These are phyloP conservation scores for Nothura maculosa DNA, from an alignment of 2,797 vertebrate species.

Conservation along the genomic window DNA sequence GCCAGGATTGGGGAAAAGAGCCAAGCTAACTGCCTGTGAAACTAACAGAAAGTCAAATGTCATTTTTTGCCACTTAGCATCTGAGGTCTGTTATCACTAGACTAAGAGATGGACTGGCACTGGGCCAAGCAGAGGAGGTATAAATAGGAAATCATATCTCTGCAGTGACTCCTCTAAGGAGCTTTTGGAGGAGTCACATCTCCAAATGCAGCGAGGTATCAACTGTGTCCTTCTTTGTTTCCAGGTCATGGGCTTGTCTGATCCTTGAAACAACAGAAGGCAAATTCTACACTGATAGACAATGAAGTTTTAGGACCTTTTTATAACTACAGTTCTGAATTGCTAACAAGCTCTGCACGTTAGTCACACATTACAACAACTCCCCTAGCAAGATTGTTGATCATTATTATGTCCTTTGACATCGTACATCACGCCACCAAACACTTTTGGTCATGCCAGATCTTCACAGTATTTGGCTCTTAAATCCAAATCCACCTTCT, in stretches of 20 bases:
- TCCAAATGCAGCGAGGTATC: background rate
- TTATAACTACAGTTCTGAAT: background rate
- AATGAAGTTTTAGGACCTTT: background rate
- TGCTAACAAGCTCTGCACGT: slow-evolving; percentile 2
- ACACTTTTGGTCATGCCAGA: background rate
- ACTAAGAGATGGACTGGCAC: background rate
- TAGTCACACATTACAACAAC: background rate
- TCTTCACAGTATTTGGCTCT: background rate
- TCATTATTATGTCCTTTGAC: background rate
- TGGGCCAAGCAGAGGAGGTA: background rate
- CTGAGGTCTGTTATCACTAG: background rate
- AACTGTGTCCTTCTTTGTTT: background rate
- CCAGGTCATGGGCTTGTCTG: background rate
- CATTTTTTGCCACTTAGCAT: slow-evolving; percentile 7
- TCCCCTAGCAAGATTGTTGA: background rate
- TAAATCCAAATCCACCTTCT: background rate
- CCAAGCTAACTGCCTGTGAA: background rate
- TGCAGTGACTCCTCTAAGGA: background rate
- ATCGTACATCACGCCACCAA: background rate
- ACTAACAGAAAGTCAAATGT: background rate
- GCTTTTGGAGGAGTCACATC: background rate
- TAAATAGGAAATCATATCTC: background rate
- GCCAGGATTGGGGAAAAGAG: background rate
- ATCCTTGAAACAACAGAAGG: background rate
- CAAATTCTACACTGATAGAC: background rate